Base-by-base conservation (phyloP, 2,888 invertebrate species). In the Polydrusus tereticollis region DNA sequence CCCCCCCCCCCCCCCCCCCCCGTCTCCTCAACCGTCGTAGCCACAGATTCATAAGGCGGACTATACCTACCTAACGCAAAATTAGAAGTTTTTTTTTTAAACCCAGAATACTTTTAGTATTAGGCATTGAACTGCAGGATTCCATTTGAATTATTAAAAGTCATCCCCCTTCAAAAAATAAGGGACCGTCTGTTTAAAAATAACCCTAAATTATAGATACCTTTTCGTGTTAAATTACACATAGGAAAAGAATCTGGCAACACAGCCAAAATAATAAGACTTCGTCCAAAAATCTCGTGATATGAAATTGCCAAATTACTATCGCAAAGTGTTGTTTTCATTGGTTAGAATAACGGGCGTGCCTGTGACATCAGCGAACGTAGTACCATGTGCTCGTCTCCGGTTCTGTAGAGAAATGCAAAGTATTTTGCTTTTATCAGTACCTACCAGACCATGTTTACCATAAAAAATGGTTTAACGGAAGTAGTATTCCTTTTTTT, bases 311-410 rank as follows among this genome's bases (percentile, higher is more conserved):
- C 10, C 45, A 23, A 50, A 50, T 10, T 18, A 29, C 16, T 29
- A 50, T 18, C 18, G 29, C 1, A 29, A 29, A 29, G 0, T 14
- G 16, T n/a, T n/a, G n/a, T 29, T 55, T 12, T 7, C 6, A 55
- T 55, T 55, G 52, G 52, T 29, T 16, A 18, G 14, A 16, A 16
- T 29, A 55, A 0, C 52, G 52, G 52, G 52, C 18, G 52, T 55
- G 29, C 26, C 29, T 16, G 16, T 29, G 29, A 29, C 52, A 18
- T 55, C 52, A 18, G 0, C 2, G 3, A 12, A n/a, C 5, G 50
- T 10, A 33, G 14, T n/a, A 29, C 29, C 52, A 55, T 7, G 52
- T 55, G 52, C 29, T 29, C 21, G 45, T 1, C 6, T 52, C n/a
- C 0, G 47, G 18, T 3, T 55, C n/a, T 16, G 2, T 18, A 55